Conservation (phyloP, 2,797 vertebrate species). For the Crocidura indochinensis region DNA sequence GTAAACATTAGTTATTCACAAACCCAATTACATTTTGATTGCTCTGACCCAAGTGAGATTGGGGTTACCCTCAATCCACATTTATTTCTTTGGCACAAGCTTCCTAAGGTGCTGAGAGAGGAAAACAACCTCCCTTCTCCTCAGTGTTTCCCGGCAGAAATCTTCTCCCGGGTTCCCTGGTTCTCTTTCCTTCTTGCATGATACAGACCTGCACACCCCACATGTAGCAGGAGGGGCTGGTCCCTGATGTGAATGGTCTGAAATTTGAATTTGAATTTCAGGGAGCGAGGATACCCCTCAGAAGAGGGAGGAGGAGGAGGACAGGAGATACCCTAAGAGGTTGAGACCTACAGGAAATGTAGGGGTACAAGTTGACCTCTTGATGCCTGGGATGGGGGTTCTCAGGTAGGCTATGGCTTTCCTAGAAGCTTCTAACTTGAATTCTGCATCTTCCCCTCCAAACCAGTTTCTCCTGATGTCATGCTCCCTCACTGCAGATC, state of each 20-base stretch:
- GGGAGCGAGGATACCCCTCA: neutral
- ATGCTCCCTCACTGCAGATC: neutral
- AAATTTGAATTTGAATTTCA: neutral
- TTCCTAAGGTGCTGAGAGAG: conserved; percentile 42
- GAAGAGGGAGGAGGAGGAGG: neutral
- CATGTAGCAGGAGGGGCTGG: too few species aligned
- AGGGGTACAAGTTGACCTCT: neutral
- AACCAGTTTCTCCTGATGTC: neutral
- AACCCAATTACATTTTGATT: conserved; percentile 88
- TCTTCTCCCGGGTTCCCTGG: neutral
- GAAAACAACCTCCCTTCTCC: conserved; percentile 55
- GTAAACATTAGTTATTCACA: conserved; percentile 88
- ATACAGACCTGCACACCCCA: too few species aligned
- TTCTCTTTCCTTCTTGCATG: neutral
- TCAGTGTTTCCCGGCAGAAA: neutral
- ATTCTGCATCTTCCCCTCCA: neutral
- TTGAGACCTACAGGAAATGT: neutral
- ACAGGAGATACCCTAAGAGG: neutral
- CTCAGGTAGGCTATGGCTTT: too few species aligned
- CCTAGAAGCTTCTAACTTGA: neutral
- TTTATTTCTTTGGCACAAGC: conserved; percentile 81
- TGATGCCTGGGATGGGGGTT: neutral
- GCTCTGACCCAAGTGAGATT: conserved; percentile 85
- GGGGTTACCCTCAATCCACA: conserved; percentile 83
- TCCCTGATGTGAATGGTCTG: neutral